phyloP scores from a whole-genome alignment of 2,113 vertebrate genomes.

The Aldabrachelys gigantea region DNA sequence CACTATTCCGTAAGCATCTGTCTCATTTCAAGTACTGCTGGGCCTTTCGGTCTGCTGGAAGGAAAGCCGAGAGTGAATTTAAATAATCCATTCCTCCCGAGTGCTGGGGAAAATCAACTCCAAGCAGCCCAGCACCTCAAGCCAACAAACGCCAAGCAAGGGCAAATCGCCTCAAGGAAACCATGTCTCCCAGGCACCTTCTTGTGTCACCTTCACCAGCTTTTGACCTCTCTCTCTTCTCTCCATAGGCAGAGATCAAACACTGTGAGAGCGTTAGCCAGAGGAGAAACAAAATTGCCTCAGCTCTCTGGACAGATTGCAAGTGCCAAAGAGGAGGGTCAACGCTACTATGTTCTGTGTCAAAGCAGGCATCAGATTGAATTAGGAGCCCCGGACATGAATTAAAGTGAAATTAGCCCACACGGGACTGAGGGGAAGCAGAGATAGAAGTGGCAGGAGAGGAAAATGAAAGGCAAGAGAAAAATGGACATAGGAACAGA shows the following conservation, averaged over 20 bases:
- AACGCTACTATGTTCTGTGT: background rate
- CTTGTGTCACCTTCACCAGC: background rate
- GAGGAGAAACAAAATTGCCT: background rate
- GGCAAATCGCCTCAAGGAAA: conserved; percentile 35
- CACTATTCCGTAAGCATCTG: conserved; percentile 71
- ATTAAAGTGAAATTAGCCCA: background rate
- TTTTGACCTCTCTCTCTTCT: background rate
- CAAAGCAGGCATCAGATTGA: background rate
- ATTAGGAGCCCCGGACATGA: background rate
- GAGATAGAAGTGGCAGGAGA: background rate
- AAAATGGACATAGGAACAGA: background rate
- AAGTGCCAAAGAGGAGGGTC: background rate
- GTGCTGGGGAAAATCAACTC: conserved; percentile 44
- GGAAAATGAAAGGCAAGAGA: background rate
- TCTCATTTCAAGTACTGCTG: conserved; percentile 70
- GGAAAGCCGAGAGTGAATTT: too few species aligned
- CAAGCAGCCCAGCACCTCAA: conserved; percentile 28
- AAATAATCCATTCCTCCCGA: conserved; percentile 11
- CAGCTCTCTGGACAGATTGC: background rate
- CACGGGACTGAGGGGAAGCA: background rate
- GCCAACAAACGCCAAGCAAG: conserved; percentile 36
- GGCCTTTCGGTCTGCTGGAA: conserved; percentile 55
- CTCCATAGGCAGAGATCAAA: conserved; percentile 1
- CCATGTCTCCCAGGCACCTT: background rate
- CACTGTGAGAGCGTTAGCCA: background rate